Base-by-base conservation (phyloP, 1,140 invertebrate genomes). In the Cryptotermes secundus region DNA sequence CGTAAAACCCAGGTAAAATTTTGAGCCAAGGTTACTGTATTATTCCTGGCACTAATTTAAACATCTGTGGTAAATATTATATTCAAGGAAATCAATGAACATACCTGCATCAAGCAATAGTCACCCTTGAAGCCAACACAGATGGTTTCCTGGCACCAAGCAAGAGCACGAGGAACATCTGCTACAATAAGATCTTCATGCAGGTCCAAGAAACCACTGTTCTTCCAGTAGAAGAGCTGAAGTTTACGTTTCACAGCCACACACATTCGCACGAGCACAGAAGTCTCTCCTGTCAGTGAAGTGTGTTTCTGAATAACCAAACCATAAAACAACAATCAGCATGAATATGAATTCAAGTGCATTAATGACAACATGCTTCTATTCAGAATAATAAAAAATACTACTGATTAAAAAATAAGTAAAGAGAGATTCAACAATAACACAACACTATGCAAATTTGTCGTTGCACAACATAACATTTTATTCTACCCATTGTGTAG, bases 211-310 rank as follows among this genome's bases (percentile, higher is more conserved):
- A 99, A 97, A 85, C 94, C 92, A 88, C 95, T 92, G 86, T 96
- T 95, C 88, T 98, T 98, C 93, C 96, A 98, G 89, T 95, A 96
- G 89, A 95, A 99, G 9, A 99, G 89, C 88, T 97, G 95, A 19
- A 99, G 89, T 90, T 96, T 96, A 87, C 96, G 92, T 89, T 96
- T 96, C 0, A 98, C 96, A 49, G 94, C 96, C 34, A 98, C 97
- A 89, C 97, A 98, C 81, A 99, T 89, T 81, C 96, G 91, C 7
- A 98, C 94, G 26, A 95, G 92, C 12, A 93, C 93, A 84, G 93
- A 94, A 81, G 92, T 92, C 87, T 95, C 94, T 31, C 96, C 96
- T 49, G 94, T 95, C 34, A 94, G 88, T 72, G 93, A 91, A 86
- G 89, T 90, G 84, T 90, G 88, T 87, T 90, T 92, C 92, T 93